Conservation (phyloP, 1,140 invertebrate genomes). For the Chironomus striatipennis region DNA sequence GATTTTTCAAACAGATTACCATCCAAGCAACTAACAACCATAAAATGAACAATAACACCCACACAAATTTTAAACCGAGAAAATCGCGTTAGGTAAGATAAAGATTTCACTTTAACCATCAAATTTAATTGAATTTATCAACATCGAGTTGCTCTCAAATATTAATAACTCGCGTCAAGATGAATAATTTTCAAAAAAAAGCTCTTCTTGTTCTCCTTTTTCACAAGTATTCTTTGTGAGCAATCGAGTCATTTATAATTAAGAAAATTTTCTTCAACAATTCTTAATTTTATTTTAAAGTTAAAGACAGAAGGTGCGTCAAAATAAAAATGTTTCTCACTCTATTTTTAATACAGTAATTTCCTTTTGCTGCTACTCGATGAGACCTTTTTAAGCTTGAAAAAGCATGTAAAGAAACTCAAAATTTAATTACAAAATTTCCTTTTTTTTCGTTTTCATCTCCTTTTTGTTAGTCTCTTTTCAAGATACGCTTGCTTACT, state of each 20-base stretch:
- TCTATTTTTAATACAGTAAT: too few species aligned
- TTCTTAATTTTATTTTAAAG: neutral
- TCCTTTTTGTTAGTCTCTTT: too few species aligned
- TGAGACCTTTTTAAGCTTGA: slow-evolving; percentile 1
- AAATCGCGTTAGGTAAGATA: neutral
- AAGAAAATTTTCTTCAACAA: slow-evolving; percentile 1
- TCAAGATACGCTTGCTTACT: too few species aligned
- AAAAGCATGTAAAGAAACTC: neutral
- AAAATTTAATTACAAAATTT: slow-evolving; percentile 15
- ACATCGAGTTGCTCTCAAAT: neutral
- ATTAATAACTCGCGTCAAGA: slow-evolving; percentile 3
- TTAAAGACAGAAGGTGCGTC: too few species aligned
- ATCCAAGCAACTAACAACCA: too few species aligned
- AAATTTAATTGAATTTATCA: slow-evolving; percentile 21
- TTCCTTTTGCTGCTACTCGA: neutral
- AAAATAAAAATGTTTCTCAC: too few species aligned
- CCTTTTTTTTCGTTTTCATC: too few species aligned
- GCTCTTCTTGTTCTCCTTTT: neutral
- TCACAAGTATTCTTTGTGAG: too few species aligned
- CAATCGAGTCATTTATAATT: slow-evolving; percentile 16
- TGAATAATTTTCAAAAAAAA: neutral
- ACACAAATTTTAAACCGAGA: too few species aligned
- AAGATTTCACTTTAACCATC: neutral
- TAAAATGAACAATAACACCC: too few species aligned
- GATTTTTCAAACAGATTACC: too few species aligned